A percentile compares a stretch with the other conserved stretches of the same genome.
phyloP scores from a whole-genome alignment of 2,113 vertebrate species.

The Callipepla californica region DNA sequence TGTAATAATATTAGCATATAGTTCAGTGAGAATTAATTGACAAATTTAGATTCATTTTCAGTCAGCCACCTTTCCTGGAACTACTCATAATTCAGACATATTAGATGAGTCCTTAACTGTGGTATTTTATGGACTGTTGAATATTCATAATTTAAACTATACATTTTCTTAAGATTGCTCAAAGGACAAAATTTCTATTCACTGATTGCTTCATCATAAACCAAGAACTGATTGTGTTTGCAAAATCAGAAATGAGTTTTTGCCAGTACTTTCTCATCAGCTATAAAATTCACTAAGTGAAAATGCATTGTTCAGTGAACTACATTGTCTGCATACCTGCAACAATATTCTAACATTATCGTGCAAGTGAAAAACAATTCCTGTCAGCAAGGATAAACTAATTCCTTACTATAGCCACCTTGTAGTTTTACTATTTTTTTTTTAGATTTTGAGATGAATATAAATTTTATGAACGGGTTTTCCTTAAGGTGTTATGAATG shows the following conservation, averaged over 20 bases:
- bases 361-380: not conserved
- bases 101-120: slow-evolving; percentile 11
- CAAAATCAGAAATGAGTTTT: slow-evolving; percentile 24
- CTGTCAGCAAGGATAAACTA: not conserved
- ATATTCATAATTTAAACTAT: slow-evolving; percentile 53
- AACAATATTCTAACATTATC: not conserved
- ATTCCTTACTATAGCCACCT: not conserved
- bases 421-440: not conserved
- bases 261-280: not conserved
- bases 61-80: slow-evolving; percentile 36
- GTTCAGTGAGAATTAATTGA: slow-evolving; percentile 24
- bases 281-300: not conserved
- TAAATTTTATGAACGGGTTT: accelerated
- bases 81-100: slow-evolving; percentile 23
- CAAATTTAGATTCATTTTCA: slow-evolving; percentile 20
- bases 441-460: not conserved
- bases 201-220: slow-evolving; percentile 17
- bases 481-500: not conserved
- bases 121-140: slow-evolving; percentile 38
- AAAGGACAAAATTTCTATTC: slow-evolving; percentile 41
- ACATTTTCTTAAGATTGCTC: slow-evolving; percentile 10
- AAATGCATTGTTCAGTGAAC: not conserved
- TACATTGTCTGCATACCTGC: not conserved
- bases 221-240: slow-evolving; percentile 28
- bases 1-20: slow-evolving; percentile 8